Percentiles rank a stretch among this genome's conserved stretches.
These are phyloP conservation scores for Xenotilapia longispinis DNA, from an alignment of 2,113 vertebrate genomes.

Conservation along the genomic window DNA sequence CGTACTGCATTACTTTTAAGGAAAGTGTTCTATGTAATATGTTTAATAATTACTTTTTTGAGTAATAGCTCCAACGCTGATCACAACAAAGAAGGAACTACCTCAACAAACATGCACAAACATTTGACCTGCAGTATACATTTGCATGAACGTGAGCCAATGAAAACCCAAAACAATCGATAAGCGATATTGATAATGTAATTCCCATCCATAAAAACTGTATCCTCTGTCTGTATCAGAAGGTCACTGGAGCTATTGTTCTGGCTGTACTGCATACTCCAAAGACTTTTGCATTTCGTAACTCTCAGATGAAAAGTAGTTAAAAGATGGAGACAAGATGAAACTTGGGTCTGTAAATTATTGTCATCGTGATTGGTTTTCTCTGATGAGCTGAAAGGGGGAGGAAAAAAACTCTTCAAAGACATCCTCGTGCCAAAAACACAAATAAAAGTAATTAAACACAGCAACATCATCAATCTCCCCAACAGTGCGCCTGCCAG, in stretches of 20 bases:
- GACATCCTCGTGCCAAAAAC: conserved; percentile 42
- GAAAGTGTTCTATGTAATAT: background rate
- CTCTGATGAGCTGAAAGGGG: background rate
- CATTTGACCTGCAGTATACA: background rate
- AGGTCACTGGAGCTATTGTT: background rate
- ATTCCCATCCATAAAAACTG: background rate
- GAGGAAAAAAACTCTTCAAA: background rate
- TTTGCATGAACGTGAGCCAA: background rate
- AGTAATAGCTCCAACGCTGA: background rate
- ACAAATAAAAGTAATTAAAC: conserved; percentile 70
- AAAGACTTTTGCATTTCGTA: background rate
- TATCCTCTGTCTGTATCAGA: background rate
- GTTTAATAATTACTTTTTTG: background rate
- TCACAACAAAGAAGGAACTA: background rate
- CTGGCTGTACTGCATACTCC: background rate
- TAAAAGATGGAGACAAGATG: background rate
- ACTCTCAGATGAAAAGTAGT: conserved; percentile 9
- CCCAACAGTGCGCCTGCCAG: conserved; percentile 20
- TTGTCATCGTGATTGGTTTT: conserved; percentile 48
- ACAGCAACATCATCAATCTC: conserved; percentile 58
- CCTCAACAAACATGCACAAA: background rate
- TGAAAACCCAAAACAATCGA: background rate
- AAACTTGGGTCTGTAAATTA: conserved; percentile 36
- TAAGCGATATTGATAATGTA: background rate
- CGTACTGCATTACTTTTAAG: background rate